Conservation (phyloP, 2,113 vertebrate species). For the Garra rufa region DNA sequence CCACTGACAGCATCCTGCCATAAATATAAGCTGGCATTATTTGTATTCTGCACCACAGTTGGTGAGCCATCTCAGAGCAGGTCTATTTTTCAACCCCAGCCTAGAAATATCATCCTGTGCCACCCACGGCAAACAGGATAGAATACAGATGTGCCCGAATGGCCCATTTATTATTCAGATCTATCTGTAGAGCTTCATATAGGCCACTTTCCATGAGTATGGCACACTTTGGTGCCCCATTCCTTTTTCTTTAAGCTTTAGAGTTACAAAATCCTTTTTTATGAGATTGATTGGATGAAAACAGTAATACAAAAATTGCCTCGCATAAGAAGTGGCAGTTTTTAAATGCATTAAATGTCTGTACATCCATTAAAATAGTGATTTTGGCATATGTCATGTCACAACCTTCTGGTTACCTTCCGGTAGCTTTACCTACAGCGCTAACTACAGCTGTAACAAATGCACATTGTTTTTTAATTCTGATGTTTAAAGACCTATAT, state of each 20-base stretch:
- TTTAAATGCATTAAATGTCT: not conserved
- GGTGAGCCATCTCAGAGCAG: conserved; percentile 57
- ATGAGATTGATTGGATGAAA: not conserved
- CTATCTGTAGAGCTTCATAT: conserved; percentile 48
- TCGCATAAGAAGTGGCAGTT: not conserved
- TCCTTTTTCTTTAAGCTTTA: not conserved
- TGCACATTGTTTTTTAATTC: not conserved
- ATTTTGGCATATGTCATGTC: not conserved
- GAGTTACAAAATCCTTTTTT: not conserved
- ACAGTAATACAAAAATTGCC: not conserved
- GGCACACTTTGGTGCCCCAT: not conserved
- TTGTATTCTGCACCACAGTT: conserved; percentile 59
- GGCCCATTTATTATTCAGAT: conserved; percentile 59
- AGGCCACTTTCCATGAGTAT: not conserved
- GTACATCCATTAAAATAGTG: not conserved
- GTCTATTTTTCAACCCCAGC: conserved; percentile 64
- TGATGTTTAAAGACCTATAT: not conserved
- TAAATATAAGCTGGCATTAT: conserved; percentile 37
- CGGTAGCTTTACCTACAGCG: not conserved
- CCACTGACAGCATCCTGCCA: conserved; percentile 23
- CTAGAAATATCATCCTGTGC: conserved; percentile 63
- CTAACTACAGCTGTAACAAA: not conserved
- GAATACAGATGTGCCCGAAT: conserved; percentile 59
- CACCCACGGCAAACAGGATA: conserved; percentile 39
- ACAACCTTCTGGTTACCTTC: not conserved